phyloP scores from a whole-genome alignment of 2,797 vertebrate species.

The Monodelphis domestica region DNA sequence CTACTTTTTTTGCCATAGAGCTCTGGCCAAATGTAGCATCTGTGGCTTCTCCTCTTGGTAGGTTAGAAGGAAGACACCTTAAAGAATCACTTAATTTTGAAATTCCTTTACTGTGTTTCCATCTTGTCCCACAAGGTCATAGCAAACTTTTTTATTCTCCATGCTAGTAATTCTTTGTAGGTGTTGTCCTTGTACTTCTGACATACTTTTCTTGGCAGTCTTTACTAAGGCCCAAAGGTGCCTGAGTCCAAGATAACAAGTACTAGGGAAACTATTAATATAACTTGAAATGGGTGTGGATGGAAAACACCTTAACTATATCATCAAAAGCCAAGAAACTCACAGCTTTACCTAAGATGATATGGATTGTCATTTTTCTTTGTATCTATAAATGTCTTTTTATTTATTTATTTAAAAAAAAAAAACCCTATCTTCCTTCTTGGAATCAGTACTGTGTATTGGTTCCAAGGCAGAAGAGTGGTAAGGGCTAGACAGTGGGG shows the following conservation, averaged over 20 bases:
- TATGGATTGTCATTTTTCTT: neutral
- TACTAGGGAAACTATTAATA: constrained; percentile 63
- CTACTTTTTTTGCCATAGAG: neutral
- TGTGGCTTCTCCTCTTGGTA: neutral
- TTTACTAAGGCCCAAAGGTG: constrained; percentile 60
- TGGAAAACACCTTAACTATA: constrained; percentile 26
- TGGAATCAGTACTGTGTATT: too few species aligned
- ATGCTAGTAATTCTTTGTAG: neutral
- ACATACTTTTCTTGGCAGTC: constrained; percentile 70
- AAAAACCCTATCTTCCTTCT: too few species aligned
- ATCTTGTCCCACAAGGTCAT: constrained; percentile 49
- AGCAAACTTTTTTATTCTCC: neutral
- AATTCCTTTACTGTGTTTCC: neutral
- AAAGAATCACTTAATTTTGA: neutral
- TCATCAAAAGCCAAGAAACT: constrained; percentile 18
- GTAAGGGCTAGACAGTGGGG: too few species aligned
- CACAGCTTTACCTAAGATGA: neutral
- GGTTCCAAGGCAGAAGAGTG: too few species aligned
- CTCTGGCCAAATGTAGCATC: constrained; percentile 6
- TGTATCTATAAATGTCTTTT: neutral
- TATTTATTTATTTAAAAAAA: too few species aligned
- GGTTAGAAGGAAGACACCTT: neutral
- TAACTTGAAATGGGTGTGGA: constrained; percentile 44
- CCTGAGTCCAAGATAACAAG: constrained; percentile 61
- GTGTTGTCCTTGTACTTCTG: constrained; percentile 71